Evolutionary conservation across 1,140 invertebrate genomes (phyloP).

Genomic region (Microvelia longipes): DNA sequence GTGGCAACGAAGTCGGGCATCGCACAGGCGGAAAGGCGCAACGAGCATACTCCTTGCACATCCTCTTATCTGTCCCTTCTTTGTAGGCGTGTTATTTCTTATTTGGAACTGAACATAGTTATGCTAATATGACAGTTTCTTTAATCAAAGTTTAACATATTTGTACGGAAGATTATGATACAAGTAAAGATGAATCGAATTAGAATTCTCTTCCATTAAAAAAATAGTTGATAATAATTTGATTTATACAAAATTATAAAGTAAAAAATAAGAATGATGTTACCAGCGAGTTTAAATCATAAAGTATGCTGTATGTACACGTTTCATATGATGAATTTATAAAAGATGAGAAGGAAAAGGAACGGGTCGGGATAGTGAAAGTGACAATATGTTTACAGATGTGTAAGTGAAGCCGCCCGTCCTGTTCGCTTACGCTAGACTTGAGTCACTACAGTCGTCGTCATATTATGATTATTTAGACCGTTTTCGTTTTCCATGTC

Average conservation of each 20-base stretch:
- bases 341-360: not conserved
- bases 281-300: no score
- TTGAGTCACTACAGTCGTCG: slow-evolving; percentile 40
- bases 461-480: slow-evolving; percentile 31
- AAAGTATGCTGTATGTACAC: no score
- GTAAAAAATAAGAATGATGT: no score
- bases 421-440: slow-evolving; percentile 32
- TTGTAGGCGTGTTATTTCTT: not conserved
- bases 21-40: not conserved
- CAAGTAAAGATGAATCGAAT: not conserved
- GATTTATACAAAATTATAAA: not conserved
- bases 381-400: slow-evolving; percentile 12
- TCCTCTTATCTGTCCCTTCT: not conserved
- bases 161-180: not conserved
- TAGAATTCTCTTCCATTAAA: not conserved
- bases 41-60: not conserved
- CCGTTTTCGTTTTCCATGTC: slow-evolving; percentile 31
- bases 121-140: no score
- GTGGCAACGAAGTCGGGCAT: not conserved
- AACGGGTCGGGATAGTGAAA: slow-evolving; percentile 1
- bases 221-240: not conserved
- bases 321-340: not conserved
- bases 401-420: slow-evolving; percentile 19
- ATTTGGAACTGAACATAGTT: not conserved
- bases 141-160: not conserved